Evolutionary conservation across 2,797 vertebrate species (phyloP).

Genomic region (Poecilia velifera): DNA sequence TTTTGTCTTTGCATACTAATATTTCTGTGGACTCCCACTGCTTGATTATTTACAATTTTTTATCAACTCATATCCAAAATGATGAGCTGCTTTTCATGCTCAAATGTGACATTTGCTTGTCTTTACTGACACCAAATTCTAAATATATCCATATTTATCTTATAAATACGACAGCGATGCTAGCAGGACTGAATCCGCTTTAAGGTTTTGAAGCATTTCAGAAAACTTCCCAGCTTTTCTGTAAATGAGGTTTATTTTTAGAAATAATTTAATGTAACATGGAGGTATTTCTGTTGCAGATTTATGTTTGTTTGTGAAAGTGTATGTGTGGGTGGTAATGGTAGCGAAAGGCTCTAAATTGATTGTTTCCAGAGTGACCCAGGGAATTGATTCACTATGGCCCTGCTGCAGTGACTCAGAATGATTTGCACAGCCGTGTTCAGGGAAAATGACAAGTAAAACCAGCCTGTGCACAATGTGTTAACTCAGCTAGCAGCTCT

Average conservation of each 20-base stretch:
- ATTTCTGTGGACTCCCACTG: not conserved
- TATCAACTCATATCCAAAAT: not conserved
- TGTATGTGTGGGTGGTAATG: conserved; percentile 45
- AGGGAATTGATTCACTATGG: conserved; percentile 59
- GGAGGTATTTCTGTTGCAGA: conserved; percentile 13
- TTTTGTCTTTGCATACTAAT: not conserved
- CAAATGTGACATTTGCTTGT: no score
- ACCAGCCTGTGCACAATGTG: conserved; percentile 8
- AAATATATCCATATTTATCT: not conserved
- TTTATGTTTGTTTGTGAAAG: conserved; percentile 14
- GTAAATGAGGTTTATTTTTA: not conserved
- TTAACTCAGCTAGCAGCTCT: conserved; percentile 1
- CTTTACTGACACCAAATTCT: not conserved
- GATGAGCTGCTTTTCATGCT: not conserved
- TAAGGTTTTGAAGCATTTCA: not conserved
- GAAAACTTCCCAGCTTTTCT: not conserved
- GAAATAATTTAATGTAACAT: conserved; percentile 7
- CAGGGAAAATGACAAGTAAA: conserved; percentile 19
- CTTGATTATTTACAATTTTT: not conserved
- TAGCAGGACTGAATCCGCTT: not conserved
- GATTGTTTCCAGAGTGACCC: conserved; percentile 74
- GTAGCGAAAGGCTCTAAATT: conserved; percentile 62
- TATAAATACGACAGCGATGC: not conserved
- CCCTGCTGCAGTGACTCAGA: conserved; percentile 51
- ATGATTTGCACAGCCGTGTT: conserved; percentile 28